These are phyloP conservation scores for Oncopeltus fasciatus DNA, from an alignment of 1,140 invertebrate species.

Conservation along the genomic window DNA sequence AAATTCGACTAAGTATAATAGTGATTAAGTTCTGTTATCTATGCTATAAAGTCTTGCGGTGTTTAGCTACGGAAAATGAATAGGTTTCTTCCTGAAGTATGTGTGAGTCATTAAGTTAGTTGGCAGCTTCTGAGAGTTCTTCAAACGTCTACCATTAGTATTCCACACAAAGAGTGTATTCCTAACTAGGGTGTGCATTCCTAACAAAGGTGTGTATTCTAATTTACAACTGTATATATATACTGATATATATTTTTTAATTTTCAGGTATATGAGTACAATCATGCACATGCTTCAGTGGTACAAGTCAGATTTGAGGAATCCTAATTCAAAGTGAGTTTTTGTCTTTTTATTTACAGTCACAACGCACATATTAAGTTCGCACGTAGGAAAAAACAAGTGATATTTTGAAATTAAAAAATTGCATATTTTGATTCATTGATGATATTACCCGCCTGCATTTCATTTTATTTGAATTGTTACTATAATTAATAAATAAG, in stretches of 20 bases:
- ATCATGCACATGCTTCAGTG: slow-evolving; percentile 54
- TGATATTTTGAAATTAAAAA: neutral
- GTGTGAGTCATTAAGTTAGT: too few species aligned
- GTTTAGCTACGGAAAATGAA: too few species aligned
- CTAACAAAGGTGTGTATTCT: too few species aligned
- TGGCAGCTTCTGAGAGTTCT: too few species aligned
- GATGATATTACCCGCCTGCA: neutral
- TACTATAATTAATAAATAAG: neutral
- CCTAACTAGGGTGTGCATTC: too few species aligned
- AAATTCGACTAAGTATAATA: too few species aligned
- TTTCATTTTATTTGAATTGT: neutral
- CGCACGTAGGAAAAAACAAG: neutral
- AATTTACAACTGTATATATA: too few species aligned
- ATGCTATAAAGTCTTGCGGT: too few species aligned
- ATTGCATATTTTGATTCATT: neutral
- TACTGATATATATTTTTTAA: neutral
- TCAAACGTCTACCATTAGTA: too few species aligned
- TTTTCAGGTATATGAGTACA: neutral
- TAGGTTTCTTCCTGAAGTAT: too few species aligned
- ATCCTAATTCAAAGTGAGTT: slow-evolving; percentile 27
- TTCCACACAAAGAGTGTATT: too few species aligned
- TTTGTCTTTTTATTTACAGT: neutral
- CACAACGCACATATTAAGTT: neutral
- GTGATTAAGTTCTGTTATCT: too few species aligned
- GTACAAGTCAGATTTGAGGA: slow-evolving; percentile 47